phyloP scores from a whole-genome alignment of 2,113 vertebrate species.

The Chaetodon auriga region DNA sequence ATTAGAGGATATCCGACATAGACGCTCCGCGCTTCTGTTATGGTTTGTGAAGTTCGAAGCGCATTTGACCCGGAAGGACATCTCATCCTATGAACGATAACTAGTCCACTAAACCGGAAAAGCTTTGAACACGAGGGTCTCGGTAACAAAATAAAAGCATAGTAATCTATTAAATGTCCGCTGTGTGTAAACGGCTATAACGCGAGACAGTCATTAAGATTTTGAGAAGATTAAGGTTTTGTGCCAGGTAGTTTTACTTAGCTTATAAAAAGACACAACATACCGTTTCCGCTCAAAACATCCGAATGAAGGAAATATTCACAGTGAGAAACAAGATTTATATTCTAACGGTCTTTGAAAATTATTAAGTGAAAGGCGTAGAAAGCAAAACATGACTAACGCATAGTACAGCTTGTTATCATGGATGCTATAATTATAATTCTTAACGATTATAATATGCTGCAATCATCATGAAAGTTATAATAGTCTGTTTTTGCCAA shows the following conservation, averaged over 20 bases:
- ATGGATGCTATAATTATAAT: too few relatives aligned
- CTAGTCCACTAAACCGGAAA: constrained; percentile 44
- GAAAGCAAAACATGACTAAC: too few relatives aligned
- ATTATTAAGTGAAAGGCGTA: too few relatives aligned
- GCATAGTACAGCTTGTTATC: too few relatives aligned
- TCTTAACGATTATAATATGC: too few relatives aligned
- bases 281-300: not conserved
- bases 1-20: not conserved
- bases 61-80: constrained; percentile 65
- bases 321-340: not conserved
- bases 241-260: not conserved
- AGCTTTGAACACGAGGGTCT: not conserved
- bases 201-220: too few relatives aligned
- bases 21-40: constrained; percentile 28
- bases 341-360: not conserved
- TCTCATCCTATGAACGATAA: not conserved
- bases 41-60: constrained; percentile 50
- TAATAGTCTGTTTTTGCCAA: not conserved
- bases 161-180: not conserved
- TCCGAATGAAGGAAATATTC: not conserved
- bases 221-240: too few relatives aligned
- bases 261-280: not conserved
- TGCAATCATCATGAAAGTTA: too few relatives aligned
- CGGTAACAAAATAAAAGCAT: constrained; percentile 49
- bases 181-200: not conserved